Conservation (phyloP, 2,113 vertebrate species). For the Cisticola juncidis region DNA sequence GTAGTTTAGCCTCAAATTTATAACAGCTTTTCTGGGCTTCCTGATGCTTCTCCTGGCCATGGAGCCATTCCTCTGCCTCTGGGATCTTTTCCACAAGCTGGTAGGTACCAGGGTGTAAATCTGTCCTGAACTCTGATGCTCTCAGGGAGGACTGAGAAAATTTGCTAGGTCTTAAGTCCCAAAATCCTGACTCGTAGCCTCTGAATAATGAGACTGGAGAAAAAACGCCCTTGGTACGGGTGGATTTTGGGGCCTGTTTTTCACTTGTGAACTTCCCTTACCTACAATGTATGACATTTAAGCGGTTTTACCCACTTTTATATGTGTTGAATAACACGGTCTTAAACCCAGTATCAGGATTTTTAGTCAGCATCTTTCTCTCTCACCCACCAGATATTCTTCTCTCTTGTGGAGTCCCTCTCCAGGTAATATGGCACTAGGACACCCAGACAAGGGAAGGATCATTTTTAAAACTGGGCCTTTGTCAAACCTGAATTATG, state of each 20-base stretch:
- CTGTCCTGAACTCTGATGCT: background rate
- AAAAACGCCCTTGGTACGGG: fast-evolving
- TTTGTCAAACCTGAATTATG: background rate
- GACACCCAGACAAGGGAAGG: background rate
- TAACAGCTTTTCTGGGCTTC: background rate
- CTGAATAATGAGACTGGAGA: background rate
- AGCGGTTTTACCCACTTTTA: background rate
- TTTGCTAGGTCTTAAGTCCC: background rate
- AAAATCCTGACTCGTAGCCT: background rate
- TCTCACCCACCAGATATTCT: background rate
- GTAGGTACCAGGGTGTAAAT: background rate
- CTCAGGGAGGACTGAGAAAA: background rate
- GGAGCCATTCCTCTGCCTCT: background rate
- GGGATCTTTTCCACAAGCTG: background rate
- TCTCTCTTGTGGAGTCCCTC: background rate
- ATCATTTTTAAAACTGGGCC: background rate
- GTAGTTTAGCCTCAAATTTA: background rate
- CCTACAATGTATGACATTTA: fast-evolving
- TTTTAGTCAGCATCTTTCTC: background rate
- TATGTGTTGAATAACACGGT: background rate
- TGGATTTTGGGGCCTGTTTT: background rate
- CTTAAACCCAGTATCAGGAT: background rate
- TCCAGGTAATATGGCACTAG: background rate
- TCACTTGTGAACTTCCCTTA: background rate
- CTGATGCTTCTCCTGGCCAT: background rate